Base-by-base conservation (phyloP, 2,113 vertebrate species). In the Aegithalos caudatus region DNA sequence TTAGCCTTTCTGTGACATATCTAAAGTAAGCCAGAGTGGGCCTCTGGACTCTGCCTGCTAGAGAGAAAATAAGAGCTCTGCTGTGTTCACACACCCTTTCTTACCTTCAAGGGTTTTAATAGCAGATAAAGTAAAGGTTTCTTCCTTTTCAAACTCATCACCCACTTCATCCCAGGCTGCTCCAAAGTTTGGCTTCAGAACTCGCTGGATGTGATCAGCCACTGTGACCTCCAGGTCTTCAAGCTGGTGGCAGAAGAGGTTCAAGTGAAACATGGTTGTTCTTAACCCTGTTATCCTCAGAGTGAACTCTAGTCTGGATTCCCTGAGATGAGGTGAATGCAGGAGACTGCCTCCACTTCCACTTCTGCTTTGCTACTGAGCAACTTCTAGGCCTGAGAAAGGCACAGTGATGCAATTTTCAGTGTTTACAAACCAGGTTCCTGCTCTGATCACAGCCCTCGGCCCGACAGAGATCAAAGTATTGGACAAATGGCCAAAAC, bases 111-210 rank as follows among this genome's bases (percentile, higher is more conserved):
- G 96, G 14, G 98, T 98, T 97, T 98, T 98, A 95, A 98, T 95
- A 70, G 98, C 97, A 44, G 98, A 98, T 60, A 98, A 96, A 27
- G 98, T 98, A 89, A 98, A 98, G 13, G 98, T 98, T 67, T 98
- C 98, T 84, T 98, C 98, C 78, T 98, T 98, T 94, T 98, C 98
- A 90, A 98, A 98, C 47, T 98, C 98, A 1, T 98, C 98, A 77
- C 98, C 98, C 25, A 98, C 98, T 92, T 98, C 98, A 66, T 98
- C 98, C 98, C 98, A 98, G 51, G 98, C 98, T 57, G 98, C 98
- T 90, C 98, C 97, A 5, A 98, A 98, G 96, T 98, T 98, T 62
- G 98, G 92, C 81, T 98, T 98, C 95, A 98, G 96, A 92, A 98
- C 98, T 71, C 98, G 98, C 53, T 98, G 98, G 86, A 98, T 98